Percentiles rank a stretch among this genome's conserved stretches.
These are phyloP conservation scores for Armadillidium nasatum DNA, from an alignment of 1,140 invertebrate genomes.

Conservation along the genomic window DNA sequence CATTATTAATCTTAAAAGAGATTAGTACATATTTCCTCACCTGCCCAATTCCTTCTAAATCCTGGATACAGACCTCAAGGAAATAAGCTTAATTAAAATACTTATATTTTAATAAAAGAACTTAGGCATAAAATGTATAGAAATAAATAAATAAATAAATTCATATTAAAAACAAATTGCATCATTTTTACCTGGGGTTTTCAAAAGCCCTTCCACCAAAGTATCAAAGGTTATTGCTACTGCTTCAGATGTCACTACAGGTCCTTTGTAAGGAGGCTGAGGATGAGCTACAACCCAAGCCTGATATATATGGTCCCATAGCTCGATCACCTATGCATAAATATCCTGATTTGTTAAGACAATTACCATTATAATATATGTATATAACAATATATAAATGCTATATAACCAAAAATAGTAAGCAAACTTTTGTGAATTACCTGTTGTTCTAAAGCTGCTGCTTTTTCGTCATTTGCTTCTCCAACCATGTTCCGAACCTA, in stretches of 20 bases:
- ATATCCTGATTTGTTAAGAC: too few species aligned
- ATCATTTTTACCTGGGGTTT: conserved; percentile 61
- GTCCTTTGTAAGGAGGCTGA: conserved; percentile 54
- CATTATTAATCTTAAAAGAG: too few species aligned
- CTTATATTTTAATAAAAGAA: background rate
- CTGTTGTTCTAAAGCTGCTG: conserved; percentile 80
- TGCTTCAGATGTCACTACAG: conserved; percentile 63
- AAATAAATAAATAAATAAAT: too few species aligned
- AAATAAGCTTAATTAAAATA: background rate
- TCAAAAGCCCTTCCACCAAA: conserved; percentile 64
- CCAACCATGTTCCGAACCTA: conserved; percentile 71
- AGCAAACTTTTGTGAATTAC: conserved; percentile 6
- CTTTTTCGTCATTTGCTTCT: conserved; percentile 74
- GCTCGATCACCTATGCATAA: conserved; percentile 62
- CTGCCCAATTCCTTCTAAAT: background rate
- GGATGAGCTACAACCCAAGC: conserved; percentile 73
- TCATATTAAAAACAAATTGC: too few species aligned
- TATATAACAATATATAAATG: too few species aligned
- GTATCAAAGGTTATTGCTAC: conserved; percentile 65
- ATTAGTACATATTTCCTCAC: background rate
- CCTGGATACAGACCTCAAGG: conserved; percentile 4
- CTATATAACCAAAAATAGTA: too few species aligned
- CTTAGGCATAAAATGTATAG: background rate
- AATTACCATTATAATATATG: too few species aligned
- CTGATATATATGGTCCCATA: conserved; percentile 89